phyloP scores from a whole-genome alignment of 1,140 invertebrate genomes.

The Anastatus disparis region DNA sequence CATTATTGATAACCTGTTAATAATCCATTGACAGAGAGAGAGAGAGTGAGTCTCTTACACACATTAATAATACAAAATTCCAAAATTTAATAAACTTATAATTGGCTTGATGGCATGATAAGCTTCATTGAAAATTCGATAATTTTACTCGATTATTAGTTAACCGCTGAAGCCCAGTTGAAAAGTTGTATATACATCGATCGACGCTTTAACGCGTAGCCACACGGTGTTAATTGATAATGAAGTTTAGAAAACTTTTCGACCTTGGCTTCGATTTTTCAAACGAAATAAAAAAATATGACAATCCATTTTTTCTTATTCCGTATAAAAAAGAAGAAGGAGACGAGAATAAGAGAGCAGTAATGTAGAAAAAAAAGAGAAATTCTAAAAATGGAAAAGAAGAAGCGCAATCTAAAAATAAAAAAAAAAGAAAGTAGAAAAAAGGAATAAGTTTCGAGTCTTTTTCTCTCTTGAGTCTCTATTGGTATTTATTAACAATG shows the following conservation, averaged over 20 bases:
- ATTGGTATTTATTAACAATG: constrained; percentile 49
- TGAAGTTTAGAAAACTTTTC: neutral
- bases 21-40: no score
- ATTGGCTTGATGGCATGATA: neutral
- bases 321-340: neutral
- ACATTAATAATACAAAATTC: no score
- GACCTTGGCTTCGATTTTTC: neutral
- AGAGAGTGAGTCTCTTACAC: no score
- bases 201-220: constrained; percentile 16
- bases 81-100: constrained; percentile 4
- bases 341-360: neutral
- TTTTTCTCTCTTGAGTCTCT: constrained; percentile 9
- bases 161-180: neutral
- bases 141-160: constrained; percentile 7
- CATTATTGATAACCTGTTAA: no score
- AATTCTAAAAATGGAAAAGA: neutral
- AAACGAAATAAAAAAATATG: no score
- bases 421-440: neutral
- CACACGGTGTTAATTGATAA: neutral
- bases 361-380: neutral
- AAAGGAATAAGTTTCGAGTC: neutral
- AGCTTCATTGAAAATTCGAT: constrained; percentile 6
- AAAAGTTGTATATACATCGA: constrained; percentile 17
- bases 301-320: no score
- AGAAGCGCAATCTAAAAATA: neutral